A percentile compares a stretch with the other conserved stretches of the same genome.
Conservation (phyloP, 2,888 invertebrate genomes). For the Calameuta filiformis region DNA sequence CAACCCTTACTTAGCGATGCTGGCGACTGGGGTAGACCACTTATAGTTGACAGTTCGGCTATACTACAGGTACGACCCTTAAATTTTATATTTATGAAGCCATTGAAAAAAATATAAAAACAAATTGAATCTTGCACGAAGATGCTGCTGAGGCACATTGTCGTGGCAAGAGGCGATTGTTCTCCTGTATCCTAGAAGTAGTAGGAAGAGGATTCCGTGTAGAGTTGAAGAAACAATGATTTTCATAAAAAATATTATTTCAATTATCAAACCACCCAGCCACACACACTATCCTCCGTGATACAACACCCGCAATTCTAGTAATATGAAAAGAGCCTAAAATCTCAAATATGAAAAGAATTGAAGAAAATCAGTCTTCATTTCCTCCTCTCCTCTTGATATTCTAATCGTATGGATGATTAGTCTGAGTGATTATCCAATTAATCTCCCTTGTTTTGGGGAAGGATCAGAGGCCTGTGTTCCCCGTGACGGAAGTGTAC, state of each 20-base stretch:
- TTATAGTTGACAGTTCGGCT: constrained; percentile 81
- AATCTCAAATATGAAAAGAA: background rate
- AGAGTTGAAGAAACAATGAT: constrained; percentile 14
- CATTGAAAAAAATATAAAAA: background rate
- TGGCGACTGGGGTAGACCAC: constrained; percentile 78
- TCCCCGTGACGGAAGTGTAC: constrained; percentile 73
- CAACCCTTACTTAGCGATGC: constrained; percentile 73
- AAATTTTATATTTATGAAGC: background rate
- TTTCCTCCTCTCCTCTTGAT: background rate
- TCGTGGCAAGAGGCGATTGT: constrained; percentile 22
- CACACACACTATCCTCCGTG: background rate
- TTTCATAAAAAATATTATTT: background rate
- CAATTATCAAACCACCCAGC: background rate
- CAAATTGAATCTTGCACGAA: constrained; percentile 6
- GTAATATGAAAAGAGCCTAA: background rate
- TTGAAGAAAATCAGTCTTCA: background rate
- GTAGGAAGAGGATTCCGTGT: constrained; percentile 19
- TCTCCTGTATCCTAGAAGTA: constrained; percentile 22
- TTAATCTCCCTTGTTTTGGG: constrained; percentile 43
- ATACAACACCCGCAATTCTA: background rate
- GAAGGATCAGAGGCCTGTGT: constrained; percentile 73
- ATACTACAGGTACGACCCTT: constrained; percentile 72
- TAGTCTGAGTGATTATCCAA: background rate
- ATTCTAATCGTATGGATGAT: background rate
- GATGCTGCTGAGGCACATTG: constrained; percentile 23